Percentiles rank a stretch among this genome's conserved stretches.
These are phyloP conservation scores for Trichechus manatus DNA, from an alignment of 2,113 vertebrate genomes.

Conservation along the genomic window DNA sequence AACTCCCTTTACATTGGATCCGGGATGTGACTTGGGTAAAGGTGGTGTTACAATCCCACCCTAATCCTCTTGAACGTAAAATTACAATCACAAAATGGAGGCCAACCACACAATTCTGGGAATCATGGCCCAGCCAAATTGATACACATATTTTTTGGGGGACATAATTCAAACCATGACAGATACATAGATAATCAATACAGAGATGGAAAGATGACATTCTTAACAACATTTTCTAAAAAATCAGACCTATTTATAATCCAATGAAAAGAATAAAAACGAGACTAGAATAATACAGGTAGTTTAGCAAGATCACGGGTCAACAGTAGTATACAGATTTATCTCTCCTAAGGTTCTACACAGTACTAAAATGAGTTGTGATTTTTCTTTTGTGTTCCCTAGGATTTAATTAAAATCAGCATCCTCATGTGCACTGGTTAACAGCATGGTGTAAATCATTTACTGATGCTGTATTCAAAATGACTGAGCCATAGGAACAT, in stretches of 20 bases:
- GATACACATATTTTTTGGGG: too few species aligned
- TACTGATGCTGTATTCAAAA: not conserved
- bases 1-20: too few species aligned
- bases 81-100: too few species aligned
- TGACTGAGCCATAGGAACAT: not conserved
- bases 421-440: not conserved
- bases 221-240: conserved; percentile 42
- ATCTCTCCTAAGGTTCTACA: not conserved
- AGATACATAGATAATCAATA: not conserved
- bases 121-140: too few species aligned
- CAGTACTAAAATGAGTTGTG: not conserved
- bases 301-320: conserved; percentile 7
- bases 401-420: conserved; percentile 35
- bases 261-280: not conserved
- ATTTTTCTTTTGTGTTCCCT: not conserved
- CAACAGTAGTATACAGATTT: not conserved
- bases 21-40: too few species aligned
- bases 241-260: not conserved
- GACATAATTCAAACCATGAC: too few species aligned
- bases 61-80: too few species aligned
- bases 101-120: too few species aligned
- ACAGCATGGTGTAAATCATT: not conserved
- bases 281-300: not conserved
- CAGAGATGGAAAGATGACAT: not conserved
- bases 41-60: too few species aligned